These are phyloP conservation scores for Palaemon carinicauda DNA, from an alignment of 1,140 invertebrate genomes.

Conservation along the genomic window DNA sequence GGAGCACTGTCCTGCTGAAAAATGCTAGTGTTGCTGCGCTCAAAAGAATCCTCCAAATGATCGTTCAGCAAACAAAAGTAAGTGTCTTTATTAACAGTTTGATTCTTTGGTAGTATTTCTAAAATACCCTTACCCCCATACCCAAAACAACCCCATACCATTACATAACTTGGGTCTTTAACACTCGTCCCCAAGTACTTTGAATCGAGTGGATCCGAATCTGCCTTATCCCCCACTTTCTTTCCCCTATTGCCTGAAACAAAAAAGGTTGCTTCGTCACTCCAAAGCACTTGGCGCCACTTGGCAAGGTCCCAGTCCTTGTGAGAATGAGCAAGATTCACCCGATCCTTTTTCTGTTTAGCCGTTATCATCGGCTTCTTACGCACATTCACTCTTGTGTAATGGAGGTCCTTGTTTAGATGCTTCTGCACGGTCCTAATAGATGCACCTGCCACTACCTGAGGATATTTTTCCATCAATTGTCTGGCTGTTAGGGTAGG, in stretches of 20 bases:
- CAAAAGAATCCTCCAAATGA: not conserved
- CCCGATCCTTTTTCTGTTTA: not conserved
- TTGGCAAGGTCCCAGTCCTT: not conserved
- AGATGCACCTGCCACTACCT: not conserved
- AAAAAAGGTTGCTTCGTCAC: slow-evolving; percentile 6
- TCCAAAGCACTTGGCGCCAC: not conserved
- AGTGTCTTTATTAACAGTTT: not conserved
- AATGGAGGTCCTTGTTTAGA: not conserved
- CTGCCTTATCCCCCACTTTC: not conserved
- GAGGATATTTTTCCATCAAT: not conserved
- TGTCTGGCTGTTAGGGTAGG: not conserved
- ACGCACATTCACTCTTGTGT: not conserved
- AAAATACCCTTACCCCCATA: not conserved
- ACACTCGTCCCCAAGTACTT: not conserved
- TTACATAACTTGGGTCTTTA: not conserved
- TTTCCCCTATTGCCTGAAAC: not conserved
- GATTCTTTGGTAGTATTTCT: not conserved
- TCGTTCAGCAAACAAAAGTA: not conserved
- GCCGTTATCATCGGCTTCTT: not conserved
- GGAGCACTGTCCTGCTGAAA: not conserved
- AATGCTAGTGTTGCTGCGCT: not conserved
- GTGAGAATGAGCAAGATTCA: not conserved
- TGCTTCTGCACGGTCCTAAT: not conserved
- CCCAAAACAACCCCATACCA: not conserved
- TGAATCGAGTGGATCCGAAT: not conserved